Conservation (phyloP, 2,797 vertebrate genomes). For the Cheirogaleus major region DNA sequence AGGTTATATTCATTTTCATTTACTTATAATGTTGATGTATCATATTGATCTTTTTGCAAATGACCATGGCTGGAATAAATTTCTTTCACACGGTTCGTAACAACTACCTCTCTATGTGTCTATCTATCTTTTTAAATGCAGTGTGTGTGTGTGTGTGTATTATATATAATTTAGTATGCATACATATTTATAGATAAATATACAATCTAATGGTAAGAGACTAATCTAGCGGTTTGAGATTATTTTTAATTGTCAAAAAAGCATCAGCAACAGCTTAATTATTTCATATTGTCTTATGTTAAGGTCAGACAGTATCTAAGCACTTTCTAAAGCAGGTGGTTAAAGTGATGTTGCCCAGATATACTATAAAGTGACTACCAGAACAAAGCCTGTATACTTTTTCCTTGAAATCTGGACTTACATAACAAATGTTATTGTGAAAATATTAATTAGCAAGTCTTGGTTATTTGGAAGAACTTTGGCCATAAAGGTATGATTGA, state of each 20-base stretch:
- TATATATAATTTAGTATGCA: neutral
- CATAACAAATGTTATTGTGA: neutral
- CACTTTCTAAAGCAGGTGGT: neutral
- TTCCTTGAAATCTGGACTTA: neutral
- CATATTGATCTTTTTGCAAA: constrained; percentile 39
- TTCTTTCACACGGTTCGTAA: constrained; percentile 34
- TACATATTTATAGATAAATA: neutral
- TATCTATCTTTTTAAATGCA: neutral
- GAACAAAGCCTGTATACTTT: neutral
- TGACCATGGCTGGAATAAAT: constrained; percentile 36
- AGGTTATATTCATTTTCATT: constrained; percentile 51
- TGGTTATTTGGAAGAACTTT: neutral
- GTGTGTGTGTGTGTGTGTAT: neutral
- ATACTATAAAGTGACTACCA: neutral
- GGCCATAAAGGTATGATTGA: neutral
- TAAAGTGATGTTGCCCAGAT: neutral
- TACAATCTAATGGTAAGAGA: neutral
- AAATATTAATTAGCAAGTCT: constrained; percentile 56
- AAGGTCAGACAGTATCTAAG: neutral
- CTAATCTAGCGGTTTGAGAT: neutral
- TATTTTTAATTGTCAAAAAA: neutral
- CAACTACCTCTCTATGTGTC: neutral
- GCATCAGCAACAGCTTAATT: neutral
- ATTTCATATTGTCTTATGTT: neutral
- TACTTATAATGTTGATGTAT: constrained; percentile 21